Evolutionary conservation across 2,797 vertebrate genomes (phyloP), one percentile per base, ranked within the genome.

Genomic region (Erpetoichthys calabaricus): DNA sequence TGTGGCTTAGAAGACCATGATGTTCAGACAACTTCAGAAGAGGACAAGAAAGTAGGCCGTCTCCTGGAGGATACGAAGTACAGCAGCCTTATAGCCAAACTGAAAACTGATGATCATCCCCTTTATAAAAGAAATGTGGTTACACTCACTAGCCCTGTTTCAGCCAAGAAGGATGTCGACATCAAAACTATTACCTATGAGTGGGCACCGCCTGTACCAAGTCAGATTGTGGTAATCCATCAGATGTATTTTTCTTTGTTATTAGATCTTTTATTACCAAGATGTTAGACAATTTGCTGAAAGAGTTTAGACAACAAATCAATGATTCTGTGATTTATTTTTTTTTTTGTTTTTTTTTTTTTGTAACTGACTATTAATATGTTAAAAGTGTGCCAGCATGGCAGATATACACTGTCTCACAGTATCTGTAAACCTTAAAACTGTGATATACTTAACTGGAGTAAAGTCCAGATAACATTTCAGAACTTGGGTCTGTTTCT

Each of bases 41-140:
- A 98, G 61, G 89, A 93, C 73, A 82, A 88, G 70, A 98, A 96
- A 83, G 94, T 99, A 55, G 96, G 96, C 8, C 91, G 85, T 59
- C 87, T 99, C 63, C 91, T 99, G 51, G 92, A 97, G 70, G 95
- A 98, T 69, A 98, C 95, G 8, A 98, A 98, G 66, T 99, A 98
- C 71, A 94, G 90, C 0, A 85, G 90, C 8, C 86, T 99, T 57
- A 94, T 99, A 45, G 94, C 91, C 70, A 97, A 97, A 76, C 81
- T 99, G 64, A 97, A 96, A 75, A 88, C 70, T 0, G 94, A 97
- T 51, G 86, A 89, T 10, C 70, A 91, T 67, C 91, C 90, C 4
- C 69, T 84, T 64, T 92, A 92, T 66, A 82, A 81, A 64, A 86
- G 91, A 66, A 92, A 85, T 63, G 81, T 86, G 46, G 86, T 94